Conservation (phyloP, 2,797 vertebrate species). For the Sebastes ruberrimus region DNA sequence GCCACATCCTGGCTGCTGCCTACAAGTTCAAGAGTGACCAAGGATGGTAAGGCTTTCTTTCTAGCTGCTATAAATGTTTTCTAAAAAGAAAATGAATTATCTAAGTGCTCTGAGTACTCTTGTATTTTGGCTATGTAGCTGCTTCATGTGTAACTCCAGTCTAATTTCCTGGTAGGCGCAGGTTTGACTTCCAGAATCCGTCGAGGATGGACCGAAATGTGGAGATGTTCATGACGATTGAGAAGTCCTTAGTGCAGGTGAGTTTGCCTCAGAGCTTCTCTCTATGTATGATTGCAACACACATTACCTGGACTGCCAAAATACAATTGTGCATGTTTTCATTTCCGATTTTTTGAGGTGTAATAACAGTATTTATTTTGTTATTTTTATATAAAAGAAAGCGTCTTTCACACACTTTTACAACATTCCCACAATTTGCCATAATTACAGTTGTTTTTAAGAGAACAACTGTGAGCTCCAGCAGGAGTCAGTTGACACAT, state of each 20-base stretch:
- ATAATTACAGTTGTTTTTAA: not conserved
- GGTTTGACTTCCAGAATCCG: slow-evolving; percentile 99
- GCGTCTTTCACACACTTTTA: not conserved
- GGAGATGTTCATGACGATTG: slow-evolving; percentile 99
- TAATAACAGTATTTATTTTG: not conserved
- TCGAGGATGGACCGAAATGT: slow-evolving; percentile 98
- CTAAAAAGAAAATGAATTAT: not conserved
- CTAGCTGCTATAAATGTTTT: not conserved
- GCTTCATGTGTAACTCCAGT: slow-evolving; percentile 80
- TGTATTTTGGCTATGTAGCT: slow-evolving; percentile 35
- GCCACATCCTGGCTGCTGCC: slow-evolving; percentile 96
- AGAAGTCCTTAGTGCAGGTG: slow-evolving; percentile 97
- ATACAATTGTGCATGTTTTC: not conserved
- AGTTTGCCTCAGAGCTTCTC: slow-evolving; percentile 13
- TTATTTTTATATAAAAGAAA: not conserved
- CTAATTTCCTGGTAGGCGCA: slow-evolving; percentile 89
- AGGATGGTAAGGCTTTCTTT: slow-evolving; percentile 91
- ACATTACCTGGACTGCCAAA: not conserved
- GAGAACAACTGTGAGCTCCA: not conserved
- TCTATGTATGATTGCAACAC: not conserved
- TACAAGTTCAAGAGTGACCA: slow-evolving; percentile 99
- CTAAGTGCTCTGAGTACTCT: not conserved
- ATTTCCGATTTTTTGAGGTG: not conserved
- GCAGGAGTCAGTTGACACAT: not conserved
- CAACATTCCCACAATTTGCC: not conserved